A percentile compares a stretch with the other conserved stretches of the same genome.
phyloP scores from a whole-genome alignment of 2,113 vertebrate genomes.

The Nothocercus julius region DNA sequence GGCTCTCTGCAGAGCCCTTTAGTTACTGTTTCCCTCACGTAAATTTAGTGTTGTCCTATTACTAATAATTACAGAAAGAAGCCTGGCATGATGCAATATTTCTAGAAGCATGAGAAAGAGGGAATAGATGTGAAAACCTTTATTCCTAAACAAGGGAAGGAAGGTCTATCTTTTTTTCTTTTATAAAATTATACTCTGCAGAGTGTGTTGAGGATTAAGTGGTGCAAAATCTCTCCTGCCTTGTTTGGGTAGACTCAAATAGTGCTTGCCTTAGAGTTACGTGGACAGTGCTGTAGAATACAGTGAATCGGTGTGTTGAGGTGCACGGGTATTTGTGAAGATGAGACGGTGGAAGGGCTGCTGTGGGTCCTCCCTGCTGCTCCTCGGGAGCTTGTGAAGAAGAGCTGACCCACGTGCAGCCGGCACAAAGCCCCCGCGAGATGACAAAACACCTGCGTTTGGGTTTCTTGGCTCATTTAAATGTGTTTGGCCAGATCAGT shows the following conservation, averaged over 20 bases:
- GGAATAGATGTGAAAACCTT: background rate
- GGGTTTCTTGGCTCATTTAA: background rate
- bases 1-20: background rate
- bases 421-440: background rate
- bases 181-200: background rate
- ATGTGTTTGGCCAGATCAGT: background rate
- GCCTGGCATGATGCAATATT: background rate
- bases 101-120: background rate
- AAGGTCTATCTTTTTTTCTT: background rate
- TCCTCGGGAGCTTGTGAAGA: too few relatives aligned
- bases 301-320: background rate
- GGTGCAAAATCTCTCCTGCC: background rate
- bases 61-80: background rate
- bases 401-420: background rate
- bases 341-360: background rate
- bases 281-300: background rate
- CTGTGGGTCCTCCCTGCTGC: background rate
- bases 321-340: fast-evolving
- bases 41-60: background rate
- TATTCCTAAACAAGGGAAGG: background rate
- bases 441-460: conserved; percentile 15
- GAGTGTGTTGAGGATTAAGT: background rate
- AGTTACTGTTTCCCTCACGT: background rate
- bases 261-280: background rate
- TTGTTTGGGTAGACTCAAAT: background rate